These are phyloP conservation scores for Beris chalybata DNA, from an alignment of 2,888 invertebrate genomes.

Conservation along the genomic window DNA sequence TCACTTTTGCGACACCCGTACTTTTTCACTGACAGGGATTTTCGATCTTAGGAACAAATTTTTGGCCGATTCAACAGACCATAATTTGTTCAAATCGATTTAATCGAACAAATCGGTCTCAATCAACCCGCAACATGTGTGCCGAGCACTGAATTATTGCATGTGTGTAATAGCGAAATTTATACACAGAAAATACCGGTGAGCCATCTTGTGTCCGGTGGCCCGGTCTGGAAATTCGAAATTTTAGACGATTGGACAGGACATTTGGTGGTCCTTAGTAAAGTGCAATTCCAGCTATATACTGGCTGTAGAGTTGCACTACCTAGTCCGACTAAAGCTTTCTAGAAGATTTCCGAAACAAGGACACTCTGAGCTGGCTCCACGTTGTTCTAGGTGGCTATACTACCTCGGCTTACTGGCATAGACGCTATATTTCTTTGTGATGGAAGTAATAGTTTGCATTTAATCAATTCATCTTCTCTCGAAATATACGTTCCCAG, in stretches of 20 bases:
- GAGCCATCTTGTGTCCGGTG: background rate
- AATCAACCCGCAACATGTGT: constrained; percentile 39
- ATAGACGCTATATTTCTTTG: constrained; percentile 39
- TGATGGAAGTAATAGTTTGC: constrained; percentile 39
- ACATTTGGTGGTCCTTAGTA: constrained; percentile 3
- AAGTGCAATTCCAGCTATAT: constrained; percentile 21
- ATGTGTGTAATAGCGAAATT: constrained; percentile 14
- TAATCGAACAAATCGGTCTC: background rate
- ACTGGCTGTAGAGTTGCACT: background rate
- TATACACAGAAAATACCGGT: background rate
- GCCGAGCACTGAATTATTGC: constrained; percentile 38
- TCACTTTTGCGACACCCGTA: too few species aligned
- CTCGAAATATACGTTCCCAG: background rate
- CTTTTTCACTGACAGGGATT: too few species aligned
- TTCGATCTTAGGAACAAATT: too few species aligned
- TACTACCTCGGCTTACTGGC: too few species aligned
- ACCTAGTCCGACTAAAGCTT: background rate
- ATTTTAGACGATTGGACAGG: constrained; percentile 35
- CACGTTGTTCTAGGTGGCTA: background rate
- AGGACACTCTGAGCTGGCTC: background rate
- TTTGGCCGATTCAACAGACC: background rate
- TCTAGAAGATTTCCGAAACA: background rate
- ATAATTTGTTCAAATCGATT: constrained; percentile 37
- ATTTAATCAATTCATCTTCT: constrained; percentile 39
- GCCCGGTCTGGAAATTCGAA: constrained; percentile 28